Conservation (phyloP, 1,140 invertebrate species). For the Apocrypta bakeri region DNA sequence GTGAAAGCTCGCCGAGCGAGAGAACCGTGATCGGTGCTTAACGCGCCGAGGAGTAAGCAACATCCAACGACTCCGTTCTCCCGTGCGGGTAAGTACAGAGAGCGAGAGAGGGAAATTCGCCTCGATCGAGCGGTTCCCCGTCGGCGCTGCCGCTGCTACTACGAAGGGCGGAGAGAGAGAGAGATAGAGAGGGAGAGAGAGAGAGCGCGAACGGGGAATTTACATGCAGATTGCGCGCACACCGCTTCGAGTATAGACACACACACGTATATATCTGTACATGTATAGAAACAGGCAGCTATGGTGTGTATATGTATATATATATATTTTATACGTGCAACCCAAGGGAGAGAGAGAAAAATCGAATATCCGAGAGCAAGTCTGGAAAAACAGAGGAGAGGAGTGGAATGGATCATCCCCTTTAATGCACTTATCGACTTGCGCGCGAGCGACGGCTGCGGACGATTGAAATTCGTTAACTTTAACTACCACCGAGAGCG, state of each 20-base stretch:
- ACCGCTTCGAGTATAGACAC: not conserved
- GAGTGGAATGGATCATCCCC: not conserved
- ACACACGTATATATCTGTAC: not conserved
- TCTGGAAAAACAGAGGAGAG: slow-evolving; percentile 8
- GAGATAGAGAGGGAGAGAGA: not conserved
- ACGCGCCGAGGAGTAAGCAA: not conserved
- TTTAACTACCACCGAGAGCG: not conserved
- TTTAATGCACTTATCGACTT: not conserved
- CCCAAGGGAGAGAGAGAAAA: not conserved
- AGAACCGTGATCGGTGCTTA: not conserved
- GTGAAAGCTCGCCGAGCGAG: not conserved
- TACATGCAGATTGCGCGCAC: slow-evolving; percentile 12
- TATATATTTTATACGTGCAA: not conserved
- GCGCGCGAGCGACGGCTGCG: no score
- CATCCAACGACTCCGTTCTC: not conserved
- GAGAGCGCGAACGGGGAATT: not conserved
- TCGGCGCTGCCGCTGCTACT: not conserved
- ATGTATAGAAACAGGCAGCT: no score
- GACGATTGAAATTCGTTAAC: slow-evolving; percentile 2
- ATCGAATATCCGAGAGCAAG: not conserved
- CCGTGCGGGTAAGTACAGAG: not conserved
- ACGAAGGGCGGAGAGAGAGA: not conserved
- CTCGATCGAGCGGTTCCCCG: slow-evolving; percentile 14
- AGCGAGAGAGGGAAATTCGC: slow-evolving; percentile 1
- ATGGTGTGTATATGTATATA: no score